Evolutionary conservation across 2,797 vertebrate genomes (phyloP).

Genomic region (Carduelis carduelis): DNA sequence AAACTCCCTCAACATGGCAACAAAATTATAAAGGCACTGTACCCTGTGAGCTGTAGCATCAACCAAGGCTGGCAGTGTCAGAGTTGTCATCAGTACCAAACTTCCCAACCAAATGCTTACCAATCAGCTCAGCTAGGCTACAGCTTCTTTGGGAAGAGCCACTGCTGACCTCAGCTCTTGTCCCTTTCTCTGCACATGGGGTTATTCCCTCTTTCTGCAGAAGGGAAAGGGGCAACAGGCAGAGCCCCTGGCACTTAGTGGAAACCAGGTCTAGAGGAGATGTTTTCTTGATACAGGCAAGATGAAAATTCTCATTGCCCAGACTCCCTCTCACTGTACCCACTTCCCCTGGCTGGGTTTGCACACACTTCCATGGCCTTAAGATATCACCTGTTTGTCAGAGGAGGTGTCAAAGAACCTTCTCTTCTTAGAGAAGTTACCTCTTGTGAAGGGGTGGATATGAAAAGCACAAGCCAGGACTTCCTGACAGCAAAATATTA

Average conservation of each 20-base stretch:
- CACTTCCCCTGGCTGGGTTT: not conserved
- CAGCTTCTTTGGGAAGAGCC: not conserved
- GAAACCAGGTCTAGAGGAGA: not conserved
- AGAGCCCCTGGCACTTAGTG: not conserved
- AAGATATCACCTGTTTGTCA: accelerated
- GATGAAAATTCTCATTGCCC: not conserved
- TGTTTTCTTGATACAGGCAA: not conserved
- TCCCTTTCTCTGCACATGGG: not conserved
- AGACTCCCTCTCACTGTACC: not conserved
- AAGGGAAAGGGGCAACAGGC: not conserved
- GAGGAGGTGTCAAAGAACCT: not conserved
- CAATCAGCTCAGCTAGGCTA: not conserved
- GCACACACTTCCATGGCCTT: not conserved
- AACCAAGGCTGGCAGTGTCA: not conserved
- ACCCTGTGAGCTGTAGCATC: not conserved
- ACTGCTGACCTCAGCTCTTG: not conserved
- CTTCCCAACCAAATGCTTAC: not conserved
- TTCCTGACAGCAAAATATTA: not conserved
- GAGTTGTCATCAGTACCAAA: not conserved
- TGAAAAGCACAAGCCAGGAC: not conserved
- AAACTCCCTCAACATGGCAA: not conserved
- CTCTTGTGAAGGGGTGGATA: not conserved
- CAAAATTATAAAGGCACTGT: not conserved
- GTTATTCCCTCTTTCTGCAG: not conserved
- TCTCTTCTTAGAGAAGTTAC: not conserved